Evolutionary conservation across 2,888 invertebrate species (phyloP).

Genomic region (Coecobrya sp.): DNA sequence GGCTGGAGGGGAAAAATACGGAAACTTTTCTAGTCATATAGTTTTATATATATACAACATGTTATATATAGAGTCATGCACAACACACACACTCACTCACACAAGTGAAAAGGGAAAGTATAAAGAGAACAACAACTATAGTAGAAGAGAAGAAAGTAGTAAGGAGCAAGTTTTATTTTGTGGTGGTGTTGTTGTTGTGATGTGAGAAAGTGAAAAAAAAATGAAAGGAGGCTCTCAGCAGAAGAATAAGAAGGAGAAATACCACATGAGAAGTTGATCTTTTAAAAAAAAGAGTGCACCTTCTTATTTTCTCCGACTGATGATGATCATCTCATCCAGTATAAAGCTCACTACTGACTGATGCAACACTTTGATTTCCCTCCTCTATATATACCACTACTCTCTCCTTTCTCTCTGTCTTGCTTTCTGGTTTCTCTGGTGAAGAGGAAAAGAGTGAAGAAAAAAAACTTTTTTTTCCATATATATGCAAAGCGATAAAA

Average conservation of each 20-base stretch:
- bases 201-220: not conserved
- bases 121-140: too few relatives aligned
- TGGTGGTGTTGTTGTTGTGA: not conserved
- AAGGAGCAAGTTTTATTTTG: not conserved
- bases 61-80: too few relatives aligned
- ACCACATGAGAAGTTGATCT: not conserved
- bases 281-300: not conserved
- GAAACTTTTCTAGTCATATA: not conserved
- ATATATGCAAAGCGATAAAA: slow-evolving; percentile 38
- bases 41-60: too few relatives aligned
- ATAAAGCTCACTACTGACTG: slow-evolving; percentile 25
- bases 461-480: slow-evolving; percentile 18
- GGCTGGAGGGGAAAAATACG: not conserved
- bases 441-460: not conserved
- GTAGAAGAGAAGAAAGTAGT: not conserved
- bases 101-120: not conserved
- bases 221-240: too few relatives aligned
- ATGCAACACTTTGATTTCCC: slow-evolving; percentile 48
- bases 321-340: not conserved
- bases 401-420: not conserved
- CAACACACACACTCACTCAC: not conserved
- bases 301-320: not conserved
- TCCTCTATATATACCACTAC: slow-evolving; percentile 3
- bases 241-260: not conserved
- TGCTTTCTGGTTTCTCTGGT: not conserved